Percentiles rank a stretch among this genome's conserved stretches.
Evolutionary conservation across 2,113 vertebrate genomes (phyloP).

Genomic region (Caretta caretta): DNA sequence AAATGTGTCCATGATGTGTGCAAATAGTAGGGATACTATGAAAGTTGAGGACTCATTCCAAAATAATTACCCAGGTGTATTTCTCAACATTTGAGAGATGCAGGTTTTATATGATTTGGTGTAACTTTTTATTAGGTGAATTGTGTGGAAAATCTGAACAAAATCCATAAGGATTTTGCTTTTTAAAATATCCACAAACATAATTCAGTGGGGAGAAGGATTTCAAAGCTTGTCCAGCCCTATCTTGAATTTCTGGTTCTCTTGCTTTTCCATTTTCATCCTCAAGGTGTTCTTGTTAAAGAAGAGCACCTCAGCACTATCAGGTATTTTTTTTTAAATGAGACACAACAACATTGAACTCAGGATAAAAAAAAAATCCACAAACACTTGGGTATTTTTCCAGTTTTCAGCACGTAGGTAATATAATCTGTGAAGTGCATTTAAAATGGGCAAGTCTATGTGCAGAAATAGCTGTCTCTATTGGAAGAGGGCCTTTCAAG

Average conservation of each 20-base stretch:
- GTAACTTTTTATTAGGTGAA: constrained; percentile 68
- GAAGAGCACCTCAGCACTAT: constrained; percentile 39
- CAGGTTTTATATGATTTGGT: constrained; percentile 55
- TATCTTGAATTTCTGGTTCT: constrained; percentile 38
- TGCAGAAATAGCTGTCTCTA: not conserved
- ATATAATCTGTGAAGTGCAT: not conserved
- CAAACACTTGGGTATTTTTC: constrained; percentile 20
- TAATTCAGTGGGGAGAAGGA: constrained; percentile 23
- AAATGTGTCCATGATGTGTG: not conserved
- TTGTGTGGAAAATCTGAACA: constrained; percentile 50
- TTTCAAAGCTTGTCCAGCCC: constrained; percentile 58
- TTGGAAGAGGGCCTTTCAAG: not conserved
- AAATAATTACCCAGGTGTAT: constrained; percentile 28
- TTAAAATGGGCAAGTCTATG: not conserved
- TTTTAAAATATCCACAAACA: constrained; percentile 36
- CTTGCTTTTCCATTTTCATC: constrained; percentile 27
- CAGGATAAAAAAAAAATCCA: constrained; percentile 11
- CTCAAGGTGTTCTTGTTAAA: constrained; percentile 57
- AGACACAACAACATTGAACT: constrained; percentile 28
- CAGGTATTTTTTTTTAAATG: constrained; percentile 42
- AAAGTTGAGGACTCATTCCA: not conserved
- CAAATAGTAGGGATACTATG: not conserved
- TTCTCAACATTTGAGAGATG: constrained; percentile 63
- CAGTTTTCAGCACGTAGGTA: constrained; percentile 14
- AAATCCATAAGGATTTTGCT: constrained; percentile 12